These are phyloP conservation scores for Dendrocincla fuliginosa DNA, from an alignment of 2,797 vertebrate species.

Conservation along the genomic window DNA sequence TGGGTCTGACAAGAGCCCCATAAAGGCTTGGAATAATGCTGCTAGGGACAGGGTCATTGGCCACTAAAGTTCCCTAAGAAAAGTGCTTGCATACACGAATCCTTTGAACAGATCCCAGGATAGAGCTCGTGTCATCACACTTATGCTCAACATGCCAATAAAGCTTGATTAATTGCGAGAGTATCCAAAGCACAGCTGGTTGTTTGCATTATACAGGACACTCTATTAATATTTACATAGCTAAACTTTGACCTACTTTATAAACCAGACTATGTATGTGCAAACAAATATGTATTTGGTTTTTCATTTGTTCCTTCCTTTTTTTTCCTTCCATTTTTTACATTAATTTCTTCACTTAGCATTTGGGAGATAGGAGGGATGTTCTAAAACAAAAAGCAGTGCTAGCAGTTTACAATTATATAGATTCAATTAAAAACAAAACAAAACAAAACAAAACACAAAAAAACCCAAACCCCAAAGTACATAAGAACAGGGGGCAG, in stretches of 20 bases:
- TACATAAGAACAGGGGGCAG: background rate
- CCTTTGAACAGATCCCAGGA: background rate
- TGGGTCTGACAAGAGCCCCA: background rate
- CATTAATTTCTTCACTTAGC: background rate
- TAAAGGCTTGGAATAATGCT: background rate
- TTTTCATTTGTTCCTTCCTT: background rate
- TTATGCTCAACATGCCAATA: background rate
- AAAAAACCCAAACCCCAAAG: background rate
- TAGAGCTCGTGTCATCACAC: background rate
- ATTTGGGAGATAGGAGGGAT: background rate
- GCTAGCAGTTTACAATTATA: background rate
- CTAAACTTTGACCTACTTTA: conserved; percentile 30
- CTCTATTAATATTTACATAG: background rate
- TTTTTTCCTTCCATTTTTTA: background rate
- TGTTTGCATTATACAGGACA: background rate
- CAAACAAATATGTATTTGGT: background rate
- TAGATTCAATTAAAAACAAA: background rate
- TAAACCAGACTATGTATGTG: background rate
- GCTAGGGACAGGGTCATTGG: background rate
- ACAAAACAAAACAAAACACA: background rate
- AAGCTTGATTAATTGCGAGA: background rate
- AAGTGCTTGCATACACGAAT: background rate
- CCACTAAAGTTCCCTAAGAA: background rate
- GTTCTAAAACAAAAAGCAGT: background rate
- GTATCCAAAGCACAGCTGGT: background rate